Base-by-base conservation (phyloP, 2,113 vertebrate genomes). In the Hystrix brachyura region DNA sequence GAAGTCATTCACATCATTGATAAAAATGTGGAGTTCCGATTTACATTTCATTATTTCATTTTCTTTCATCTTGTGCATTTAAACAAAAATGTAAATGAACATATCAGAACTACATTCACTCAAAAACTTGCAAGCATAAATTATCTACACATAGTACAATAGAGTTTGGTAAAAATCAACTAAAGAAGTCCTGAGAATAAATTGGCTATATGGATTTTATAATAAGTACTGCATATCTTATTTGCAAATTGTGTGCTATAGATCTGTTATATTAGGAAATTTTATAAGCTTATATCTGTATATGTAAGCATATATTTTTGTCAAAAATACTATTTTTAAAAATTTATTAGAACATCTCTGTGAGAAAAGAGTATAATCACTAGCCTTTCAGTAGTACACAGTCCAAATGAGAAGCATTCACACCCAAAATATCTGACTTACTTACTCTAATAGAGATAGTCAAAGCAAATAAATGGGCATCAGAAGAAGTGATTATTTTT, bases 101-200 rank as follows among this genome's bases (percentile, higher is more conserved):
- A 89, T 76, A 27, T 94, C 38, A 76, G 25, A 93, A 84, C 78
- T 76, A 51, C 19, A 82, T 85, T 91, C 51, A 32, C 87, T 95
- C 65, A 92, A 27, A 29, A 74, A 91, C 14, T 94, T 94, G 32
- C 12, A 65, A 85, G 34, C 43, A 67, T 4, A 81, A 19, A 27
- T 87, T 60, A 25, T 3, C 14, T 88, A 84, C 18, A 46, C 11
- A 74, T 18, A 85, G 13, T 25, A 23, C 32, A 55, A 85, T 5
- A 62, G 32, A 72, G 32, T 76, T 89, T 86, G 51, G 13, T 89
- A 65, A 96, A 93, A 85, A 79, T 83, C 62, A 79, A 57, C 9
- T 57, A 72, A 65, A 87, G 18, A 13, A 60, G 92, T 93, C 82
- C 69, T 91, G 57, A 87, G 21, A 97, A 91, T 87, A 60, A 91